Base-by-base conservation (phyloP, 2,113 vertebrate species). In the Theristicus caerulescens region DNA sequence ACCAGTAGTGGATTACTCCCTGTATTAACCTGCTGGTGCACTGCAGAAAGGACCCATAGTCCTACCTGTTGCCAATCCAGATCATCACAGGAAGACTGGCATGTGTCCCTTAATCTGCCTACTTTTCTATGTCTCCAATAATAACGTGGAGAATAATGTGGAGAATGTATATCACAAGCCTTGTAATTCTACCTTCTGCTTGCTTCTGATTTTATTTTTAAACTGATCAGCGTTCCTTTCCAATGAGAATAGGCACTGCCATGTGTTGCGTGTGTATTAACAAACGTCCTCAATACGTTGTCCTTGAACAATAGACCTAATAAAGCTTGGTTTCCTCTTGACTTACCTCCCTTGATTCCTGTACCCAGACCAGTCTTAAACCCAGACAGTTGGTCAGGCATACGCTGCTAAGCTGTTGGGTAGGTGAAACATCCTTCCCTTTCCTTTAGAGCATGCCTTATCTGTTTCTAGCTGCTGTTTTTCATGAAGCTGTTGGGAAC, bases 361-460 rank as follows among this genome's bases (percentile, higher is more conserved):
- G 15, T 46, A 17, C 55, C 38, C 65, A 74, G 40, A 26, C 17
- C 26, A 38, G 26, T 29, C 4, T 14, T 54, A 66, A 88, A 32
- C 16, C 6, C 46, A 27, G 22, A 3, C 0, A 34, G 16, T 2
- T 51, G 44, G 19, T n/a, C 31, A 62, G 57, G 19, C 2, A 14
- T 10, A 24, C 2, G 1, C 26, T 18, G 57, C 24, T 6, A 18
- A 44, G 36, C 26, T 44, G 7, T 15, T 16, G 54, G 31, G 14
- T 52, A 8, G 38, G 14, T 55, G 29, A 84, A 65, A 11, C 16
- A 32, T 10, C 21, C 40, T 22, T 51, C 9, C 16, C 25, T 55
- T 54, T 18, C 38, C 57, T 78, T 29, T 16, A 40, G 25, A 74
- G 20, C 6, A 2, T 21, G 18, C 52, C 16, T 66, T 17, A 5